Evolutionary conservation across 2,888 invertebrate species (phyloP).

Genomic region (Agrilus mali): DNA sequence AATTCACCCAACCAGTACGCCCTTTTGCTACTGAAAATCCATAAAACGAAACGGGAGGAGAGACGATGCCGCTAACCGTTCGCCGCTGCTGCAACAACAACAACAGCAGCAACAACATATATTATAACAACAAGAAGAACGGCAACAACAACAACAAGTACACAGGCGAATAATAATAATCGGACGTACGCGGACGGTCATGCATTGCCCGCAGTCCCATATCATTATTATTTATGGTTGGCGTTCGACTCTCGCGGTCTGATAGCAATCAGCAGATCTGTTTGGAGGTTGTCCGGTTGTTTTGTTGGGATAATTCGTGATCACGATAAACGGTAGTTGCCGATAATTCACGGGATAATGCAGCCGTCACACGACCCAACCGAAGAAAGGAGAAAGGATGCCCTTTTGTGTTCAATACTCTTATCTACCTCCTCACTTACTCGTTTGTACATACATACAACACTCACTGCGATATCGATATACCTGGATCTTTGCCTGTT

Average conservation of each 20-base stretch:
- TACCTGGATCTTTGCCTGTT: too few relatives aligned
- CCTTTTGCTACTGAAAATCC: constrained; percentile 14
- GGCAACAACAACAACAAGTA: background rate
- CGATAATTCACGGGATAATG: constrained; percentile 21
- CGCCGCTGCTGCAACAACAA: too few relatives aligned
- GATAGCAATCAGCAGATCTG: constrained; percentile 20
- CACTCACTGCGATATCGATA: too few relatives aligned
- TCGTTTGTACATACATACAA: too few relatives aligned
- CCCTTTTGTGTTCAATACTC: too few relatives aligned
- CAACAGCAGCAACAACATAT: background rate
- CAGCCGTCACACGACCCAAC: constrained; percentile 1
- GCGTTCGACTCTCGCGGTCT: constrained; percentile 12
- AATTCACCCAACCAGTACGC: constrained; percentile 10
- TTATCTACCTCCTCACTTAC: too few relatives aligned
- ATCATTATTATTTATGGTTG: constrained; percentile 16
- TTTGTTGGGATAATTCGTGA: constrained; percentile 23
- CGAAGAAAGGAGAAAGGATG: too few relatives aligned
- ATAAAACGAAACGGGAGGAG: constrained; percentile 14
- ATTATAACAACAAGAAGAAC: background rate
- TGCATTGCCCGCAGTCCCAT: constrained; percentile 12
- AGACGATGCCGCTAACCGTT: background rate
- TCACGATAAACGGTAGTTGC: constrained; percentile 21
- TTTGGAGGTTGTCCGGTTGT: constrained; percentile 20
- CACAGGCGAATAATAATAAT: too few relatives aligned
- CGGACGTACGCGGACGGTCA: constrained; percentile 2